These are phyloP conservation scores for Phylloscopus trochiloides DNA, from an alignment of 2,113 vertebrate genomes.

Conservation along the genomic window DNA sequence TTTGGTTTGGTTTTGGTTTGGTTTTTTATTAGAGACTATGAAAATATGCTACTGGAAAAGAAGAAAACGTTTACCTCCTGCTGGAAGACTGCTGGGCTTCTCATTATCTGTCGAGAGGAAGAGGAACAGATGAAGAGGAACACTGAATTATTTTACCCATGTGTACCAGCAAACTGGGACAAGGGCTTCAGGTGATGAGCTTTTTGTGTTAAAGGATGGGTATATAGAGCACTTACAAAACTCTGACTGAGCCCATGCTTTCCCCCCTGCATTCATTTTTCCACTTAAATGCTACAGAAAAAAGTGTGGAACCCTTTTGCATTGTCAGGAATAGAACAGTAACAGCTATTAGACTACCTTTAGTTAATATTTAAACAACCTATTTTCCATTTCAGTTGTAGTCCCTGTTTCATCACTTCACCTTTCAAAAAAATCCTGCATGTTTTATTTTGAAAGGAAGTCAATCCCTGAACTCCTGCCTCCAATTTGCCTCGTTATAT, in stretches of 20 bases:
- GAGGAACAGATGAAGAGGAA: neutral
- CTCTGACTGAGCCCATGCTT: neutral
- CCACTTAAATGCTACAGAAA: neutral
- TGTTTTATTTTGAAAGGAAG: neutral
- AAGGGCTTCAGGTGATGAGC: neutral
- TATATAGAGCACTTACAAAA: neutral
- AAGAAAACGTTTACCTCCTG: neutral
- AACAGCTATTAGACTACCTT: neutral
- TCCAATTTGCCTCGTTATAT: rapidly evolving
- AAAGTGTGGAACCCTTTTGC: neutral
- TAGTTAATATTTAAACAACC: neutral
- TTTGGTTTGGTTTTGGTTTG: neutral
- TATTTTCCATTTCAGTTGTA: neutral
- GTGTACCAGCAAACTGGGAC: neutral
- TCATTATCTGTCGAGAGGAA: constrained; percentile 46
- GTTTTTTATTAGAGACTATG: neutral
- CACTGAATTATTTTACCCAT: neutral
- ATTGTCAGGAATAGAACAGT: neutral
- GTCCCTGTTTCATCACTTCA: neutral
- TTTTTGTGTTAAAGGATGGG: neutral
- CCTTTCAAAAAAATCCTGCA: neutral
- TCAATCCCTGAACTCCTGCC: neutral
- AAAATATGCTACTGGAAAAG: neutral
- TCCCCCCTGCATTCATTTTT: neutral
- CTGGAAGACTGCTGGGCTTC: neutral